A percentile compares a stretch with the other conserved stretches of the same genome.
Evolutionary conservation across 2,797 vertebrate species (phyloP).

Genomic region (Silurus lanzhouensis): DNA sequence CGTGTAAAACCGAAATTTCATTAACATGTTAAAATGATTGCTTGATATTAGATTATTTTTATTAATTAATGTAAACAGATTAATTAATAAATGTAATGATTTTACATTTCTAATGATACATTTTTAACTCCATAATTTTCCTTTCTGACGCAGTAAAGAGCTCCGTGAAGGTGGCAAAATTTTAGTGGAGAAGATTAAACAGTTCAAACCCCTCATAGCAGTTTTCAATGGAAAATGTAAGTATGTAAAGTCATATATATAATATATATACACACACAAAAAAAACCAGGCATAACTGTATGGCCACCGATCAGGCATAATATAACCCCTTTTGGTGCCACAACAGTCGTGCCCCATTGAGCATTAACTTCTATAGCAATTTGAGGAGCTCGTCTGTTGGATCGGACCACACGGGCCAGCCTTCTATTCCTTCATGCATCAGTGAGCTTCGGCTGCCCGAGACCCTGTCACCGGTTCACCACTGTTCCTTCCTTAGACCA

Average conservation of each 20-base stretch:
- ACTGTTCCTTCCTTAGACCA: too few species aligned
- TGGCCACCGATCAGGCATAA: too few species aligned
- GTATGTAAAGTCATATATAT: constrained; percentile 17
- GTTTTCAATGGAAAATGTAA: constrained; percentile 94
- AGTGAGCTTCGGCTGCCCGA: too few species aligned
- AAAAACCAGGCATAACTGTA: too few species aligned
- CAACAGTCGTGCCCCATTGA: too few species aligned
- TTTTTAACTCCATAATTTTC: constrained; percentile 18
- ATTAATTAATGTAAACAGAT: neutral
- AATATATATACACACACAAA: too few species aligned
- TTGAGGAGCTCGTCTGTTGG: too few species aligned
- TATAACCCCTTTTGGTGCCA: too few species aligned
- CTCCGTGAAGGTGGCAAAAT: constrained; percentile 96
- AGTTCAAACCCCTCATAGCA: constrained; percentile 94
- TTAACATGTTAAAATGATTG: neutral
- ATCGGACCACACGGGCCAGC: too few species aligned
- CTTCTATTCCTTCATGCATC: too few species aligned
- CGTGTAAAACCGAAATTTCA: neutral
- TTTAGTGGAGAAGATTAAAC: constrained; percentile 94
- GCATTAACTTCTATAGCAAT: too few species aligned
- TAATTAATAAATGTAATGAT: neutral
- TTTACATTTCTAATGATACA: neutral
- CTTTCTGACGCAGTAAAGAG: constrained; percentile 84
- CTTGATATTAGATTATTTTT: neutral
- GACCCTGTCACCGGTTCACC: too few species aligned